phyloP scores from a whole-genome alignment of 2,113 vertebrate species.

The Buteo buteo region DNA sequence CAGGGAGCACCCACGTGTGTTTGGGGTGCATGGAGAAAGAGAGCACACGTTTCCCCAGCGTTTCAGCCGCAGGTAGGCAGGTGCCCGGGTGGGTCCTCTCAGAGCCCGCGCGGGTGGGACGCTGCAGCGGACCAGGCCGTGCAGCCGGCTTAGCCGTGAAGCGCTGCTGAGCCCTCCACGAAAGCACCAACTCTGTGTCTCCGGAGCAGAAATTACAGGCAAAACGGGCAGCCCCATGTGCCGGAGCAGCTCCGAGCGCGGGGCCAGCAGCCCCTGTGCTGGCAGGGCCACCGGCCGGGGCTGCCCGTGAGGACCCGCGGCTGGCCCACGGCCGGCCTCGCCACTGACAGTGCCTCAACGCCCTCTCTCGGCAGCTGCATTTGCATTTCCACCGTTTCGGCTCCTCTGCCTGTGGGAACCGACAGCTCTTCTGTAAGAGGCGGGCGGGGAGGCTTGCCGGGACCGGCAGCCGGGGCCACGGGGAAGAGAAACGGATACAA shows the following conservation, averaged over 20 bases:
- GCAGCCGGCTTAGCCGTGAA: background rate
- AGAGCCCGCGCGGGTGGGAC: rapidly evolving
- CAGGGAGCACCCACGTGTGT: rapidly evolving
- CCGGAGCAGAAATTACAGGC: rapidly evolving
- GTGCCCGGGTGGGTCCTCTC: background rate
- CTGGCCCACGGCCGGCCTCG: background rate
- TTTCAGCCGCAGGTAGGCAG: background rate
- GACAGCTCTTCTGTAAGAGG: rapidly evolving
- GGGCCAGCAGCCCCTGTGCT: background rate
- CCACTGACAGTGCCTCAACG: slow-evolving; percentile 40
- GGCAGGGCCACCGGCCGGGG: background rate
- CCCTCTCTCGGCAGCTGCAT: slow-evolving; percentile 53
- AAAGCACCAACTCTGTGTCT: rapidly evolving
- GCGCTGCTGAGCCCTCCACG: background rate
- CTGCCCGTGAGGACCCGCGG: background rate
- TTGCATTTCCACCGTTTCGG: background rate
- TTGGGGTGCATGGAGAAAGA: rapidly evolving
- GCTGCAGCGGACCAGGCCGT: background rate
- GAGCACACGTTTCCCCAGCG: background rate
- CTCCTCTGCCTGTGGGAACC: background rate
- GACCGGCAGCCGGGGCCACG: background rate
- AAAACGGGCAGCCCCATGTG: rapidly evolving
- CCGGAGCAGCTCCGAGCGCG: background rate
- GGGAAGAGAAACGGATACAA: rapidly evolving
- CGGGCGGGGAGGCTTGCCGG: background rate